Conservation (phyloP, 1,140 invertebrate genomes). For the Colletes gigas region DNA sequence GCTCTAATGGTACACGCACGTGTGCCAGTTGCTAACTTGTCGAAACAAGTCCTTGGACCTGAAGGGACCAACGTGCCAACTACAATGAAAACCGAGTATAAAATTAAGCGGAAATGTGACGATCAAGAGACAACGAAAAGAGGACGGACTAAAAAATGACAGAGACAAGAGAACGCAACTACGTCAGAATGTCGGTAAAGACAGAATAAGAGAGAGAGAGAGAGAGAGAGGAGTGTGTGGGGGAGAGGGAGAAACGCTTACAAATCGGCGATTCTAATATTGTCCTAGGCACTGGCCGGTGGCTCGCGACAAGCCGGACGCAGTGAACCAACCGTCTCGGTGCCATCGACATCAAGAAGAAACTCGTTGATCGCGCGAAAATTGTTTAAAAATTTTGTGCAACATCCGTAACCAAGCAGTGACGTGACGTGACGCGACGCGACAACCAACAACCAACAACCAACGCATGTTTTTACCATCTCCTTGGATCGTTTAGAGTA, state of each 20-base stretch:
- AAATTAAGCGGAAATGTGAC: neutral
- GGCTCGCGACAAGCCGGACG: slow-evolving; percentile 58
- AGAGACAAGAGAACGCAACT: slow-evolving; percentile 19
- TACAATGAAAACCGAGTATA: neutral
- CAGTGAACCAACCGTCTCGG: slow-evolving; percentile 61
- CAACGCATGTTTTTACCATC: too few relatives aligned
- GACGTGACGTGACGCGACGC: neutral
- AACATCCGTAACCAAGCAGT: neutral
- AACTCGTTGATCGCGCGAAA: slow-evolving; percentile 17
- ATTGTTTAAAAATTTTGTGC: neutral
- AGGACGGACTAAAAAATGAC: neutral
- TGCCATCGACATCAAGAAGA: slow-evolving; percentile 47
- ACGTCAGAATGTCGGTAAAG: slow-evolving; percentile 15
- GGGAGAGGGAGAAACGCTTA: slow-evolving; percentile 51
- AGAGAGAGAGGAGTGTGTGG: slow-evolving; percentile 5
- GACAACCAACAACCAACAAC: too few relatives aligned
- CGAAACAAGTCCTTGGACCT: slow-evolving; percentile 8
- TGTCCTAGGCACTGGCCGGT: slow-evolving; percentile 74
- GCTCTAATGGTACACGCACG: neutral
- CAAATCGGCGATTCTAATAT: slow-evolving; percentile 77
- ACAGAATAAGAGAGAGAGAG: slow-evolving; percentile 41
- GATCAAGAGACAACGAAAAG: neutral
- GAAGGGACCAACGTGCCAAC: slow-evolving; percentile 5
- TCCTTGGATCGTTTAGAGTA: neutral
- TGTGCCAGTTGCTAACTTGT: neutral